Base-by-base conservation (phyloP, 2,797 vertebrate genomes). In the Epinephelus malabaricus region DNA sequence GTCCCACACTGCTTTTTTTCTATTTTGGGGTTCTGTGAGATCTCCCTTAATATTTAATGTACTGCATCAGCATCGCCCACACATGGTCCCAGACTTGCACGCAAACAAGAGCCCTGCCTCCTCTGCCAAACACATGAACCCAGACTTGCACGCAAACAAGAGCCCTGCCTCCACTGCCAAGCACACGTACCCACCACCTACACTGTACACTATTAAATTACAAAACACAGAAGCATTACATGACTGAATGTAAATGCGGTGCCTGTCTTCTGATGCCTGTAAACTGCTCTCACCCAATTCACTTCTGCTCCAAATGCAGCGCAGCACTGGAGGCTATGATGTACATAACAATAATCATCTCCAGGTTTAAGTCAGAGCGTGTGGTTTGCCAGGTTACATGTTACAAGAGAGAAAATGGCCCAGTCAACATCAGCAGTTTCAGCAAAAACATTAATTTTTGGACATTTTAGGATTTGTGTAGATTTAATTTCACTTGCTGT, bases 11-110 rank as follows among this genome's bases (percentile, higher is more conserved):
- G 79, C 74, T 73, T 85, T 86, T 81, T 83, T 90, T 93, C 93
- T 94, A 95, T 95, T 95, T 92, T 86, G 88, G 89, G 92, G 89
- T 70, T 86, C 82, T 83, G 76, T 81, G 89, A 93, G 89, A 92
- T 94, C 90, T 94, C 88, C 88, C 91, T 95, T 90, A 95, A 95
- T 95, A 95, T 95, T 96, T 95, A 95, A 95, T 95, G 89, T 70
- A 90, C 89, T 92, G 92, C 94, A 95, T 95, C 92, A 94, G 89
- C 94, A 92, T 94, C 91, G 92, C 93, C 92, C 92, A 93, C 93
- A 95, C 93, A 95, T 91, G 85, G 88, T 90, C 88, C 89, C 91
- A 93, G 93, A 93, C 93, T 93, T 60, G 90, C 93, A 95, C 92
- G 90, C 92, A 94, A 94, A 92, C 92, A 92, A 83, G 90, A 90